Evolutionary conservation across 2,113 vertebrate species (phyloP).

Genomic region (Heterochromis multidens): DNA sequence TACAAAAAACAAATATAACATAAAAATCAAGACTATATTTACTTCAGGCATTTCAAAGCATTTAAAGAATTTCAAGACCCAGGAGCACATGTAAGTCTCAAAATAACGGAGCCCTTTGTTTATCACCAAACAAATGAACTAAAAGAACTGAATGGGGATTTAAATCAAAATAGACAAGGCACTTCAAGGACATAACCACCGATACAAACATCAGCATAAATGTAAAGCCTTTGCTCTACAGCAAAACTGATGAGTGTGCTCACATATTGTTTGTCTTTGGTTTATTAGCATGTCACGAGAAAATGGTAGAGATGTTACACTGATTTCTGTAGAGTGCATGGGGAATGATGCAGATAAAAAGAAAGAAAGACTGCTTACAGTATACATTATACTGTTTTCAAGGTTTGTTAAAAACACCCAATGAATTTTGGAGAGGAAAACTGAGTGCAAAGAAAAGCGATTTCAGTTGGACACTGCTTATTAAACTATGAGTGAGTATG

Average conservation of each 20-base stretch:
- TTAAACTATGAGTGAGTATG: not conserved
- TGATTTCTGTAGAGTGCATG: not conserved
- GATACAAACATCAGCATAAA: not conserved
- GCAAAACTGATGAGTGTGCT: not conserved
- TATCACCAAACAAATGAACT: not conserved
- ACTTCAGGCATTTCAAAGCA: not conserved
- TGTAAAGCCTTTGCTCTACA: not conserved
- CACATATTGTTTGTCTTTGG: not conserved
- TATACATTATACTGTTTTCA: not conserved
- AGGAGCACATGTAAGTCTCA: not conserved
- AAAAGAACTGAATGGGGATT: not conserved
- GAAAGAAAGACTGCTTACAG: not conserved
- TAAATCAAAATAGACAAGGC: not conserved
- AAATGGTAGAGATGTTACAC: not conserved
- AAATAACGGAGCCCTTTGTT: not conserved
- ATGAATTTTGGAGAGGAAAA: not conserved
- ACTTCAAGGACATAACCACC: not conserved
- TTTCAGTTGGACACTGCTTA: not conserved
- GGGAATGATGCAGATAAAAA: not conserved
- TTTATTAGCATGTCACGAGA: not conserved
- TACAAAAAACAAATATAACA: not conserved
- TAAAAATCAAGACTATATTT: too few relatives aligned
- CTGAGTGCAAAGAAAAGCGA: not conserved
- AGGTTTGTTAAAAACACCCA: not conserved
- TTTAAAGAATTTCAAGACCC: not conserved